Percentiles rank a stretch among this genome's conserved stretches.
These are phyloP conservation scores for Scophthalmus maximus DNA, from an alignment of 2,113 vertebrate genomes.

Conservation along the genomic window DNA sequence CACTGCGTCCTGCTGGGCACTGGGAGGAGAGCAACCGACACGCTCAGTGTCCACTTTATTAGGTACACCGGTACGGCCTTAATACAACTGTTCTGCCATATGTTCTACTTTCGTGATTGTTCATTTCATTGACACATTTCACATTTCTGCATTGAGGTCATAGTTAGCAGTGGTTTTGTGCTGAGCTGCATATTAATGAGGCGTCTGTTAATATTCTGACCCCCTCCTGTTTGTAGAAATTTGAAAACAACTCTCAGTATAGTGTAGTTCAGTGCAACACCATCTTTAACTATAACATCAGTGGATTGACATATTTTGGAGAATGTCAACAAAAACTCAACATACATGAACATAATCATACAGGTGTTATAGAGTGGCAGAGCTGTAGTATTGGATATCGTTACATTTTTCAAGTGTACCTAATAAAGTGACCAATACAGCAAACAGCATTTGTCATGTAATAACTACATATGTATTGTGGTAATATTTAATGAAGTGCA, in stretches of 20 bases:
- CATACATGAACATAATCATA: no score
- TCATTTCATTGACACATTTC: neutral
- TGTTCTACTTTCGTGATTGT: neutral
- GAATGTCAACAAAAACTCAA: no score
- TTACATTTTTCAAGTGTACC: no score
- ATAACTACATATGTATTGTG: neutral
- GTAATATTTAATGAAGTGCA: no score
- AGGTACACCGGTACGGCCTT: neutral
- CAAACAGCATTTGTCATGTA: neutral
- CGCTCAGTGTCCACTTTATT: neutral
- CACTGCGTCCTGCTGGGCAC: conserved; percentile 95
- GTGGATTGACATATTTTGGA: no score
- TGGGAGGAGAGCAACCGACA: conserved; percentile 61
- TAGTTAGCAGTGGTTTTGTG: neutral
- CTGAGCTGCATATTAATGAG: neutral
- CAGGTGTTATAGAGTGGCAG: no score
- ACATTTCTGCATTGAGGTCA: neutral
- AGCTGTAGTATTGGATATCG: no score
- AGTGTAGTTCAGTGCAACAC: no score
- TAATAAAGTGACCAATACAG: neutral
- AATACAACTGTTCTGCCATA: neutral
- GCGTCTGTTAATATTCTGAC: neutral
- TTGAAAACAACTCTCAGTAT: no score
- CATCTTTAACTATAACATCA: no score
- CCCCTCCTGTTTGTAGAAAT: no score